Evolutionary conservation across 2,797 vertebrate species (phyloP).

Genomic region (Peromyscus attwateri): DNA sequence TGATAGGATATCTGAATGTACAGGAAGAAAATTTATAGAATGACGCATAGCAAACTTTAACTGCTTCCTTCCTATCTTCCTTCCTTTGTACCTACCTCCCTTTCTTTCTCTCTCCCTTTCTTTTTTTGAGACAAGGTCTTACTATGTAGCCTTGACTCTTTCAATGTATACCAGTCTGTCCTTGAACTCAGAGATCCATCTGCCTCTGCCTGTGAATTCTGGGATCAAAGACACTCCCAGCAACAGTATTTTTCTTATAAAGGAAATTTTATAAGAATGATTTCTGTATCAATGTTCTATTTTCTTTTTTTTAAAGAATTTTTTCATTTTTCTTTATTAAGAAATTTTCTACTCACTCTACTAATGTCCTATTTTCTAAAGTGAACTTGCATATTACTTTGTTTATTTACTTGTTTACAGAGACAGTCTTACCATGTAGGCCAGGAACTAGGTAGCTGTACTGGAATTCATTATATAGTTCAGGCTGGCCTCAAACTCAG

Average conservation of each 20-base stretch:
- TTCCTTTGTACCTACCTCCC: too few species aligned
- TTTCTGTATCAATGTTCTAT: background rate
- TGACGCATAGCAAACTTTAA: background rate
- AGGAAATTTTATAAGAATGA: background rate
- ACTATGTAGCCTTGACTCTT: background rate
- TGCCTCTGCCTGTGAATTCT: background rate
- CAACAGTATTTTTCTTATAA: constrained; percentile 8
- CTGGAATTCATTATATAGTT: background rate
- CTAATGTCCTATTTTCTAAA: constrained; percentile 14
- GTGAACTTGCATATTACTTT: background rate
- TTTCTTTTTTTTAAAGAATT: background rate
- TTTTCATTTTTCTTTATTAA: too few species aligned
- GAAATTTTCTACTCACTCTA: too few species aligned
- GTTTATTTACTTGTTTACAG: background rate
- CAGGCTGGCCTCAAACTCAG: background rate
- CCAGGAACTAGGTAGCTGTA: background rate
- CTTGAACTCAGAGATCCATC: background rate
- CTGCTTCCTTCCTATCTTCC: too few species aligned
- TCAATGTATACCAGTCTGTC: background rate
- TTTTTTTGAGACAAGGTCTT: background rate
- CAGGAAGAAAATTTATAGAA: constrained; percentile 36
- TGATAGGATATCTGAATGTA: constrained; percentile 38
- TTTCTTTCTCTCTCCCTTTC: background rate
- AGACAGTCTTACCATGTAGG: background rate
- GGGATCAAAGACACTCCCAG: background rate